These are phyloP conservation scores for Pelecanoides urinatrix DNA, from an alignment of 2,113 vertebrate species.

Conservation along the genomic window DNA sequence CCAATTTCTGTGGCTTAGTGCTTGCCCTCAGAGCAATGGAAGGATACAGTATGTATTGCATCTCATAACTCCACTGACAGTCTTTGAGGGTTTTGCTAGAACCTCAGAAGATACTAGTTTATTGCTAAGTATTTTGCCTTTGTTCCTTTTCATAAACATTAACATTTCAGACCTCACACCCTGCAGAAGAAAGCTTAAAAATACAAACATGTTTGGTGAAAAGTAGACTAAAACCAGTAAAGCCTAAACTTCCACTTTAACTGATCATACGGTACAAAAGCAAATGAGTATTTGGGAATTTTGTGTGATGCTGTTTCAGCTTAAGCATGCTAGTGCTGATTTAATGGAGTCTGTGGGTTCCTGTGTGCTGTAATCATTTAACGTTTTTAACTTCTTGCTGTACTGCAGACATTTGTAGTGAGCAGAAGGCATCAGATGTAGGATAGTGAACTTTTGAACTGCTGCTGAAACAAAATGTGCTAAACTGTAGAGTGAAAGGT, in stretches of 20 bases:
- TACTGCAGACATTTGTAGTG: not conserved
- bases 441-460: conserved; percentile 28
- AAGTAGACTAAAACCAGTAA: not conserved
- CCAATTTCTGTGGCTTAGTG: not conserved
- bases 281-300: not conserved
- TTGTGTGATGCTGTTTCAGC: not conserved
- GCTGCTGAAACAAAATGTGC: conserved; percentile 22
- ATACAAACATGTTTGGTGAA: not conserved
- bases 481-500: conserved; percentile 9
- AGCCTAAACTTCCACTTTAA: not conserved
- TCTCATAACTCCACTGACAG: not conserved
- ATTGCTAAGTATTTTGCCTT: not conserved
- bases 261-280: not conserved
- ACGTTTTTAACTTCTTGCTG: not conserved
- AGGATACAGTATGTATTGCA: not conserved
- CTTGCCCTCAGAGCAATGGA: not conserved
- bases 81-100: not conserved
- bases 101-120: not conserved
- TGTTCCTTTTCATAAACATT: not conserved
- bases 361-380: not conserved
- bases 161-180: not conserved
- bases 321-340: not conserved
- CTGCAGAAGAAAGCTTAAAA: not conserved
- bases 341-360: not conserved
- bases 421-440: conserved; percentile 34